Percentiles rank a stretch among this genome's conserved stretches.
Conservation (phyloP, 2,888 invertebrate species). For the Lampropteryx suffumata region DNA sequence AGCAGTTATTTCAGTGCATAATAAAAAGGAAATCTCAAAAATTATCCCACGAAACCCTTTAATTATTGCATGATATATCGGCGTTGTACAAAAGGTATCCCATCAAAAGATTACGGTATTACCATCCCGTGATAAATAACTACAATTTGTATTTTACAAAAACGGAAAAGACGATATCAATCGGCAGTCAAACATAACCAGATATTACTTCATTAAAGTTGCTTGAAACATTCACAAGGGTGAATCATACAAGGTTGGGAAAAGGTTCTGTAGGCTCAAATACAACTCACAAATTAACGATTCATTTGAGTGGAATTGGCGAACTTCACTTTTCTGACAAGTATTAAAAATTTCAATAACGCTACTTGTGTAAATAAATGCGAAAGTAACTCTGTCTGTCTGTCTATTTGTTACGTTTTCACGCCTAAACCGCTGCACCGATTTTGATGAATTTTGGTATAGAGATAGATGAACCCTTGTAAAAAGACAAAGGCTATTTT, state of each 20-base stretch:
- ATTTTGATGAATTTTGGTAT: too few species aligned
- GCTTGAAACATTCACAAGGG: slow-evolving; percentile 1
- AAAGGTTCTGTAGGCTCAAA: slow-evolving; percentile 13
- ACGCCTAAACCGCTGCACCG: too few species aligned
- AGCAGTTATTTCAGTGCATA: not conserved
- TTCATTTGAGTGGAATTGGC: too few species aligned
- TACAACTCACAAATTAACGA: too few species aligned
- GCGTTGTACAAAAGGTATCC: slow-evolving; percentile 24
- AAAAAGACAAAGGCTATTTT: too few species aligned
- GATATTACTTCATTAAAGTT: slow-evolving; percentile 34
- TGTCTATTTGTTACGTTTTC: too few species aligned
- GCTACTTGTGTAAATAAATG: too few species aligned
- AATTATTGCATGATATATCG: slow-evolving; percentile 31
- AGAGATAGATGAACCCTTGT: too few species aligned
- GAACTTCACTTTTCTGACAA: too few species aligned
- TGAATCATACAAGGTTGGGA: not conserved
- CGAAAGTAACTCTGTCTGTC: too few species aligned
- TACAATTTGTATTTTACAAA: slow-evolving; percentile 49
- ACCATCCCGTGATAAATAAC: slow-evolving; percentile 47
- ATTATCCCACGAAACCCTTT: slow-evolving; percentile 15
- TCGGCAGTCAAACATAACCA: slow-evolving; percentile 38
- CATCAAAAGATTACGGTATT: slow-evolving; percentile 50
- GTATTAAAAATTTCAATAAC: too few species aligned
- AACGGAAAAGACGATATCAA: slow-evolving; percentile 36
- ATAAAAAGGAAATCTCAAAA: not conserved